Conservation (phyloP, 2,113 vertebrate genomes). For the Seriola dumerili region DNA sequence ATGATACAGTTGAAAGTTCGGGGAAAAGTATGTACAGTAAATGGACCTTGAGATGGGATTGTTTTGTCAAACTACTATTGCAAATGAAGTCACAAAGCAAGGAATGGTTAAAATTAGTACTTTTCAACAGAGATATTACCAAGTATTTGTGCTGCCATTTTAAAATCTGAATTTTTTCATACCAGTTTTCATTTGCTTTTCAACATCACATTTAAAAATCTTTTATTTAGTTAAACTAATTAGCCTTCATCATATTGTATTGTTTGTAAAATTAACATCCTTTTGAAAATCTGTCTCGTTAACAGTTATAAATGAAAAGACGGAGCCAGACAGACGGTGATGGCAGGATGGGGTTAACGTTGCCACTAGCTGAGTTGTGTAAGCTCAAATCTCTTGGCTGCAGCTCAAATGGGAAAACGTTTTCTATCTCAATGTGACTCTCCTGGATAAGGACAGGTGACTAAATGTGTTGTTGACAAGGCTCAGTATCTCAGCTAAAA, state of each 20-base stretch:
- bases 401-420: slow-evolving; percentile 38
- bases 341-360: slow-evolving; percentile 42
- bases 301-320: background rate
- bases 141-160: too few species aligned
- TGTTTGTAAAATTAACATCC: background rate
- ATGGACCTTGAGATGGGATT: too few species aligned
- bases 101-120: too few species aligned
- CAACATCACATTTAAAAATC: background rate
- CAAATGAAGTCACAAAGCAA: too few species aligned
- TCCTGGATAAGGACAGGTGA: slow-evolving; percentile 64
- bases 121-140: too few species aligned
- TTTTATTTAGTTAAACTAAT: background rate
- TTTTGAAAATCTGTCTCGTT: background rate
- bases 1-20: too few species aligned
- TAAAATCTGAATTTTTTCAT: background rate
- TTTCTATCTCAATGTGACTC: slow-evolving; percentile 58
- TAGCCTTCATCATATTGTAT: background rate
- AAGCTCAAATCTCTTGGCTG: slow-evolving; percentile 53
- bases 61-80: background rate
- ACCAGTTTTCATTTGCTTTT: background rate
- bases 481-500: slow-evolving; percentile 59
- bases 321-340: background rate
- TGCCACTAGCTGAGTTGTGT: slow-evolving; percentile 2
- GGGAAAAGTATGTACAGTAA: background rate
- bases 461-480: slow-evolving; percentile 55